Evolutionary conservation across 2,797 vertebrate species (phyloP), one percentile per base, ranked within the genome.

Genomic region (Loriculus beryllinus): DNA sequence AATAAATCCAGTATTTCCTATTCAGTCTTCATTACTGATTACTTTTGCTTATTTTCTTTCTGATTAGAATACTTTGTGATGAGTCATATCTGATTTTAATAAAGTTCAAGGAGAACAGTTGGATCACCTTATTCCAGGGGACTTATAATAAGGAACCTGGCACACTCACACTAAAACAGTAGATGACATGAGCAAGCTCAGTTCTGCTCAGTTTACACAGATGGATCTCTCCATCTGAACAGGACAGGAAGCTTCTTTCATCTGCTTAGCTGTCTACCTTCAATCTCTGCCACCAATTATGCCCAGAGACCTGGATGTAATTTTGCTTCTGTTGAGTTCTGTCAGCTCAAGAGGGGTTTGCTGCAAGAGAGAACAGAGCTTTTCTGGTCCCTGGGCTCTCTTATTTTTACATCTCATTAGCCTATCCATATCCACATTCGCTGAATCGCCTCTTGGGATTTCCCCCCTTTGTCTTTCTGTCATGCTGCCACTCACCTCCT

Each of bases 21-120:
- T 47, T 70, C 25, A 18, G 29, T 76, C 96, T 82, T 76, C n/a
- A 86, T 65, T 88, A 89, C 72, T 81, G 63, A 94, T 92, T 86
- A 63, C 39, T 79, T 90, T 43, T 88, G 65, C 52, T 51, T 29
- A 25, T 72, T 88, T 89, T 92, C 59, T n/a, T 79, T 77, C 59
- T 76, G 68, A 70, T 40, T 64, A 56, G 42, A 88, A 17, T 42
- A 67, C 42, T 69, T 78, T 12, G 5, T 84, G 82, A 90, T 92
- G 74, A 95, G 76, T 92, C 71, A 93, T 33, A 91, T 40, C 57
- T 47, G 35, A 77, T 89, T 90, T 83, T 76, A 63, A 59, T 6
- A 3, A 74, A 88, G 59, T 57, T 71, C 72, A 79, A 79, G 65
- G 40, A 92, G 56, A 92, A 77, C 26, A 89, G 40, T 56, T 26